Percentiles rank a stretch among this genome's conserved stretches.
Conservation (phyloP, 2,113 vertebrate species). For the Semicossyphus pulcher region DNA sequence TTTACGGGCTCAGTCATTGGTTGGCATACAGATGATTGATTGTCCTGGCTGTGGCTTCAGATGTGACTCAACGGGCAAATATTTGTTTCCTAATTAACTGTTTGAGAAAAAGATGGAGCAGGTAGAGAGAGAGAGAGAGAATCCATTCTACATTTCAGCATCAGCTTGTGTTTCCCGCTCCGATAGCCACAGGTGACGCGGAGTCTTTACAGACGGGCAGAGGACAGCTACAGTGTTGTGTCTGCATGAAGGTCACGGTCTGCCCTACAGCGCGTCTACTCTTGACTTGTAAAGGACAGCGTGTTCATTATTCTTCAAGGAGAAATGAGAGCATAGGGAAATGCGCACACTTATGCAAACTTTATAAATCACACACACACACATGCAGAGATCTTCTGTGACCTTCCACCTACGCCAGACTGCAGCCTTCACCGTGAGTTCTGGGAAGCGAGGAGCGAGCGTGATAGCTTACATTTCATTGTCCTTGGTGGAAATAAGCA, state of each 20-base stretch:
- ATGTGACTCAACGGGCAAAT: slow-evolving; percentile 44
- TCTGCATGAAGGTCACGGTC: slow-evolving; percentile 43
- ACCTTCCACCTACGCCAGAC: slow-evolving; percentile 72
- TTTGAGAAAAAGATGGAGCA: slow-evolving; percentile 7
- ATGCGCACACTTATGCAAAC: slow-evolving; percentile 26
- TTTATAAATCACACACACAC: slow-evolving; percentile 45
- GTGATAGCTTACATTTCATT: slow-evolving; percentile 81
- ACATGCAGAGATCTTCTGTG: slow-evolving; percentile 47
- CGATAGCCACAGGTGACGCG: slow-evolving; percentile 48
- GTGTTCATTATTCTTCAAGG: slow-evolving; percentile 47
- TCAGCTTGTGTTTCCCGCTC: slow-evolving; percentile 19
- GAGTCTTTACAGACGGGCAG: slow-evolving; percentile 28
- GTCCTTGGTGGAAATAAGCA: slow-evolving; percentile 81
- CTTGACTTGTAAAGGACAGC: slow-evolving; percentile 23
- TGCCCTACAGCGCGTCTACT: slow-evolving; percentile 31
- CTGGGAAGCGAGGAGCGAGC: slow-evolving; percentile 76
- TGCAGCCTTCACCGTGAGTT: slow-evolving; percentile 72
- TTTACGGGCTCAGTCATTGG: slow-evolving; percentile 37
- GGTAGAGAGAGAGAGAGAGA: slow-evolving; percentile 2
- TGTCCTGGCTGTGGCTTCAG: slow-evolving; percentile 34
- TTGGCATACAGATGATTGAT: slow-evolving; percentile 59
- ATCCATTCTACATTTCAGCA: not conserved
- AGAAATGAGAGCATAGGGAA: slow-evolving; percentile 31
- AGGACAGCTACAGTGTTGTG: slow-evolving; percentile 45
- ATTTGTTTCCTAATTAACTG: slow-evolving; percentile 53